Evolutionary conservation across 2,113 vertebrate species (phyloP), one percentile per base, ranked within the genome.

Genomic region (Anarrhichthys ocellatus): DNA sequence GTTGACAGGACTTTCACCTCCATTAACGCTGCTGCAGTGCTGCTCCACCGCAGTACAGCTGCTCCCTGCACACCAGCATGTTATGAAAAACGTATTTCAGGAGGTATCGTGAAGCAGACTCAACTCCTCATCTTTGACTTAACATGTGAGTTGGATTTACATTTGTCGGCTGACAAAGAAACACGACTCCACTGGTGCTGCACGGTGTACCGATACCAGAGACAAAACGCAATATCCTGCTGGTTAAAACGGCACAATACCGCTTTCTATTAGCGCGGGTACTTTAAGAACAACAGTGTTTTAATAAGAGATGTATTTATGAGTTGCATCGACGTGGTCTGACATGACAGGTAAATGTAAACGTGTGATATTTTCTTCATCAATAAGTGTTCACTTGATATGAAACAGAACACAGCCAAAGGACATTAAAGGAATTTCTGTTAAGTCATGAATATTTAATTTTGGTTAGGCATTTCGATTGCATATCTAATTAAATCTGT

Each of bases 401-500:
- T 81, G 40, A 83, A 79, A 81, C 69, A 71, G 76, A 84, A 66
- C 68, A 83, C 15, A 10, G 72, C 86, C 82, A 71, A 68, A 71
- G 84, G 84, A 87, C 80, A 87, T 81, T 14, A 80, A 75, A 88
- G 71, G 76, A 78, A 77, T 82, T 87, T 89, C 52, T 87, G 82
- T 76, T 22, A 84, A 76, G 62, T 89, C 76, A 90, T 90, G 69
- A 88, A 94, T 93, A 86, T 91, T 88, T 90, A 36, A 92, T 85
- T 69, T 81, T 80, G 56, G 68, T 84, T 83, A 77, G 76, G 80
- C 74, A 83, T 88, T 92, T 85, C 79, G 76, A 91, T 87, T 85
- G 59, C 88, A 91, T 88, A 89, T 87, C 80, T 92, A 88, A 92
- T 94, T 88, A 92, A 91, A 92, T 87, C 61, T 86, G 48, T 56